A percentile compares a stretch with the other conserved stretches of the same genome.
Conservation (phyloP, 92 coral and sea anemone species). For the Micromussa lordhowensis region DNA sequence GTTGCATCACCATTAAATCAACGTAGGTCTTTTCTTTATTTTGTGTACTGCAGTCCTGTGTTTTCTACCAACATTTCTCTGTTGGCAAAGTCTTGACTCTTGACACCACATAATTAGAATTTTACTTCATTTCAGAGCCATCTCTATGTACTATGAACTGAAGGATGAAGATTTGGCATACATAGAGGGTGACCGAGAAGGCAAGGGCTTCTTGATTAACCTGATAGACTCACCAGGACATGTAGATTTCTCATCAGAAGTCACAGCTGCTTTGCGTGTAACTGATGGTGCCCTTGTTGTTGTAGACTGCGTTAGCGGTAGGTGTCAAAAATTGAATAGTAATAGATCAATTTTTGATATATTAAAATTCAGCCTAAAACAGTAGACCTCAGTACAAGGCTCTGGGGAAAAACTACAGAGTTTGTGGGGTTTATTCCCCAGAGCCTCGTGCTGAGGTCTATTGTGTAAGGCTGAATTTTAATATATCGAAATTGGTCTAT, state of each 20-base stretch:
- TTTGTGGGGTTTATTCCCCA: too few relatives aligned
- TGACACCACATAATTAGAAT: background rate
- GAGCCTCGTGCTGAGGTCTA: too few relatives aligned
- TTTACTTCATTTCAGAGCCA: slow-evolving; percentile 70
- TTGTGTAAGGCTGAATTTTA: too few relatives aligned
- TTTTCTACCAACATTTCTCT: background rate
- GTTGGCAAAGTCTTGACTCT: background rate
- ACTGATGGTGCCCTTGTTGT: slow-evolving; percentile 99
- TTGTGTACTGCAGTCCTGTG: background rate
- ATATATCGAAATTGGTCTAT: too few relatives aligned
- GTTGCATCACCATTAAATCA: slow-evolving; percentile 97
- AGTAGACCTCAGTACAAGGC: too few relatives aligned
- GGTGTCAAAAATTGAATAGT: slow-evolving; percentile 11
- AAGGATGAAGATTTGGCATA: slow-evolving; percentile 66
- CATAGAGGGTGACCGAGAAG: slow-evolving; percentile 56
- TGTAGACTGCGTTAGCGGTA: slow-evolving; percentile 96
- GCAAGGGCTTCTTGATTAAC: slow-evolving; percentile 89
- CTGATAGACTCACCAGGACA: slow-evolving; percentile 99
- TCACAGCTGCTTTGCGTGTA: slow-evolving; percentile 98
- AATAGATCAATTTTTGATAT: too few relatives aligned
- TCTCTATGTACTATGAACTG: slow-evolving; percentile 93
- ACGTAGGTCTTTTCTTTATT: slow-evolving; percentile 73
- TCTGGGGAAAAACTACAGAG: too few relatives aligned
- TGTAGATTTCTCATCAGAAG: slow-evolving; percentile 98
- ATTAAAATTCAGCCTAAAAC: too few relatives aligned